Evolutionary conservation across 2,797 vertebrate genomes (phyloP), one percentile per base, ranked within the genome.

Genomic region (Poeciliopsis gracilis): DNA sequence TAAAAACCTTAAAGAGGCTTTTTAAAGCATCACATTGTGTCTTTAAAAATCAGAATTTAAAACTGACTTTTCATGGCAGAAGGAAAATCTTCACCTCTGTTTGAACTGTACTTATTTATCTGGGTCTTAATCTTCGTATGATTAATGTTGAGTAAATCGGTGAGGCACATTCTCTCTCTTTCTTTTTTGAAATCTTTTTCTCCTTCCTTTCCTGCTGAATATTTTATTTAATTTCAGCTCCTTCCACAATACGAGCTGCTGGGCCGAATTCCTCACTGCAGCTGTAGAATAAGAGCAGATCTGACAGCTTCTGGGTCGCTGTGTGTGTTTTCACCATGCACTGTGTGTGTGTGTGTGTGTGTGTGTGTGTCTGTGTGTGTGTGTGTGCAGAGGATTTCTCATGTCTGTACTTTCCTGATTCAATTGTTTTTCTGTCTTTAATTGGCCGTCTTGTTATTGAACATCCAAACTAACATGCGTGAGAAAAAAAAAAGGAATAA

Each of bases 361-460:
- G 47, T 49, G 18, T 49, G 47, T 20, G 16, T 20, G 47, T 6
- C 15, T 16, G 46, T 16, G 13, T 15, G 25, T 13, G 1, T 23
- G 49, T 23, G 49, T 51, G 49, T 51, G 47, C 18, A 41, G 63
- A 67, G 4, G 36, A 16, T 12, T 25, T 41, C 59, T 63, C 55
- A 33, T 33, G 15, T 63, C 30, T 33, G 28, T 59, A n/a, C 79
- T 57, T 76, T 71, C 73, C 80, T 67, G 66, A 72, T 86, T 90
- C 82, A 72, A 18, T 85, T 59, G 71, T 55, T 80, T 84, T 78
- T 72, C 41, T 71, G 18, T 2, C 47, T 83, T 47, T 91, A 90
- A 91, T 91, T 90, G 82, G 77, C 75, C 38, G 75, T 75, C 88
- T 82, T 72, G 84, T 89, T 87, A 80, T 75, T 0, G 25, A 81